Evolutionary conservation across 2,888 invertebrate species (phyloP).

Genomic region (Phlogophora meticulosa): DNA sequence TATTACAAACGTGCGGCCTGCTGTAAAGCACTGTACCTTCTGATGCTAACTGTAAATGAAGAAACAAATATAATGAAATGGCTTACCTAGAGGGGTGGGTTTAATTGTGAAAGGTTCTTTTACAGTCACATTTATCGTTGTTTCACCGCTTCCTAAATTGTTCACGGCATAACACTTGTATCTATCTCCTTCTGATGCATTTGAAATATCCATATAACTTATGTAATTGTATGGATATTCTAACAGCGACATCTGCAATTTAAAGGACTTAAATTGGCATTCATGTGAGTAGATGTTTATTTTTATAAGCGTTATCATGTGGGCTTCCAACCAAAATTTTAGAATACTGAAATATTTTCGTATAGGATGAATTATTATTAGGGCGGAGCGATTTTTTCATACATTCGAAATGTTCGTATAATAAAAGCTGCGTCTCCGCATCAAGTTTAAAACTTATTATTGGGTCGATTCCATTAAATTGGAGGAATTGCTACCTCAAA

Average conservation of each 20-base stretch:
- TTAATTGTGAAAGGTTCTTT: slow-evolving; percentile 51
- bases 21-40: no score
- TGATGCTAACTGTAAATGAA: not conserved
- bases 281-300: not conserved
- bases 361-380: no score
- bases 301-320: no score
- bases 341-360: no score
- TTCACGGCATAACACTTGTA: slow-evolving; percentile 62
- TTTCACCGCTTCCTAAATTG: slow-evolving; percentile 17
- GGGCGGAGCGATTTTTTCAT: no score
- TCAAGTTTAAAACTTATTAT: no score
- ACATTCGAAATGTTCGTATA: no score
- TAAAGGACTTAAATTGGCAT: not conserved
- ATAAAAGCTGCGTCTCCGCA: no score
- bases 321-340: not conserved
- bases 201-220: slow-evolving; percentile 50
- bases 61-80: not conserved
- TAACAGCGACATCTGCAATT: slow-evolving; percentile 52
- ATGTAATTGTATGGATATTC: slow-evolving; percentile 58
- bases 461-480: no score
- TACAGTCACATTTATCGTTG: slow-evolving; percentile 42
- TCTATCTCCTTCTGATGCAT: slow-evolving; percentile 20
- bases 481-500: no score
- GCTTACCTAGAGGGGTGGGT: slow-evolving; percentile 46
- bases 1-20: no score